phyloP scores from a whole-genome alignment of 92 coral and sea anemone species.

The Metridium senile region DNA sequence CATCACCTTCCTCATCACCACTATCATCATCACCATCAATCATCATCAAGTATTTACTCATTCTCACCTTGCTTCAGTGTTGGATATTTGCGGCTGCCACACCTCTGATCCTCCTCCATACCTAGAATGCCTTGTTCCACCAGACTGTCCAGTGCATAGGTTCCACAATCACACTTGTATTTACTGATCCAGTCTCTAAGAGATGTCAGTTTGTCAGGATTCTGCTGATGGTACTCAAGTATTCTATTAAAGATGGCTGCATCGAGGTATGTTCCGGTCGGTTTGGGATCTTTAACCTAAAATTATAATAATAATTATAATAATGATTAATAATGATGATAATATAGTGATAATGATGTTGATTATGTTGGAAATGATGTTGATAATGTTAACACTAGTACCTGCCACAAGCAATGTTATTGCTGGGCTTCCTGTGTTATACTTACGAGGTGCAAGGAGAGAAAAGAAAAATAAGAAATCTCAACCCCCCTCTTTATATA shows the following conservation, averaged over 20 bases:
- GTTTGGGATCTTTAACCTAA: conserved; percentile 37
- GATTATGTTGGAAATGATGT: too few species aligned
- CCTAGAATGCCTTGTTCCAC: conserved; percentile 62
- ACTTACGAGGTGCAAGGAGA: too few species aligned
- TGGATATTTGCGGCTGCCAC: conserved; percentile 48
- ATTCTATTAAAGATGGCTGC: conserved; percentile 47
- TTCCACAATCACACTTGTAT: conserved; percentile 44
- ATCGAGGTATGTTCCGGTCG: conserved; percentile 55
- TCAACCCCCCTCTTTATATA: too few species aligned
- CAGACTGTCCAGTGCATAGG: conserved; percentile 53
- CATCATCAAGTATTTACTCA: neutral
- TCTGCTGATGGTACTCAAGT: conserved; percentile 38
- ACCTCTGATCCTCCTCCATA: conserved; percentile 34
- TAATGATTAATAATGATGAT: too few species aligned
- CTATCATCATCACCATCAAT: neutral
- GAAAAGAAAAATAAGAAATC: too few species aligned
- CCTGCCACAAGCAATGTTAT: too few species aligned
- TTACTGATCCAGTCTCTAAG: conserved; percentile 27
- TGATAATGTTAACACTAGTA: too few species aligned
- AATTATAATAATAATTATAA: neutral
- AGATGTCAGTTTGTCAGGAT: conserved; percentile 32
- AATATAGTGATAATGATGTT: too few species aligned
- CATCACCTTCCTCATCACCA: too few species aligned
- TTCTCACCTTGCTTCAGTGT: conserved; percentile 51
- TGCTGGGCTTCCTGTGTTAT: too few species aligned